Conservation (phyloP, 2,888 invertebrate species). For the Euphydryas editha region DNA sequence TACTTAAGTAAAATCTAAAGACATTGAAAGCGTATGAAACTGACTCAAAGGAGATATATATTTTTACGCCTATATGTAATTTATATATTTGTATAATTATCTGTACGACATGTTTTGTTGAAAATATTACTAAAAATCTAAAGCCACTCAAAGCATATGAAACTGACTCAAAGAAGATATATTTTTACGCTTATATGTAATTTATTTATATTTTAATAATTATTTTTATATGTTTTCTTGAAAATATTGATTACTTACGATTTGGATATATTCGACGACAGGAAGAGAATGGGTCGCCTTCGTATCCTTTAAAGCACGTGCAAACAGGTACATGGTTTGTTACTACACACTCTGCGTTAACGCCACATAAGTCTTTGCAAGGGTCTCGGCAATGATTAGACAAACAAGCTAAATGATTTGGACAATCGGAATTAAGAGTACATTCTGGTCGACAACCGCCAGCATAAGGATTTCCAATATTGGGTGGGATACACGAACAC, state of each 20-base stretch:
- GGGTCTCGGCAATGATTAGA: conserved; percentile 94
- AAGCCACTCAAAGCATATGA: not conserved
- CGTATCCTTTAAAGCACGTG: conserved; percentile 89
- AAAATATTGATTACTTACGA: conserved; percentile 73
- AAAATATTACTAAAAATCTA: not conserved
- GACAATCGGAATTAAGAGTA: conserved; percentile 91
- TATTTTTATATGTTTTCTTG: not conserved
- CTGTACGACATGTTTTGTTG: no score
- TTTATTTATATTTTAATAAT: no score
- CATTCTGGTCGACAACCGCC: conserved; percentile 95
- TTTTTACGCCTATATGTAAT: no score
- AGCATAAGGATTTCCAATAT: conserved; percentile 93
- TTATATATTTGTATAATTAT: no score
- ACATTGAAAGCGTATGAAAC: not conserved
- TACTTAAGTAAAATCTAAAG: not conserved
- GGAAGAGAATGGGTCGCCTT: conserved; percentile 92
- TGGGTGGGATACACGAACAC: conserved; percentile 94
- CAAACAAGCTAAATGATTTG: conserved; percentile 89
- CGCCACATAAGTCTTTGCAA: conserved; percentile 92
- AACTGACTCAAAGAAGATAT: no score
- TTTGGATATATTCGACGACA: conserved; percentile 85
- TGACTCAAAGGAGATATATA: no score
- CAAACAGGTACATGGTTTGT: conserved; percentile 93
- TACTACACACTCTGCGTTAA: conserved; percentile 92
- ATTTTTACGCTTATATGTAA: not conserved